These are phyloP conservation scores for Alauda arvensis DNA, from an alignment of 2,797 vertebrate genomes.

Conservation along the genomic window DNA sequence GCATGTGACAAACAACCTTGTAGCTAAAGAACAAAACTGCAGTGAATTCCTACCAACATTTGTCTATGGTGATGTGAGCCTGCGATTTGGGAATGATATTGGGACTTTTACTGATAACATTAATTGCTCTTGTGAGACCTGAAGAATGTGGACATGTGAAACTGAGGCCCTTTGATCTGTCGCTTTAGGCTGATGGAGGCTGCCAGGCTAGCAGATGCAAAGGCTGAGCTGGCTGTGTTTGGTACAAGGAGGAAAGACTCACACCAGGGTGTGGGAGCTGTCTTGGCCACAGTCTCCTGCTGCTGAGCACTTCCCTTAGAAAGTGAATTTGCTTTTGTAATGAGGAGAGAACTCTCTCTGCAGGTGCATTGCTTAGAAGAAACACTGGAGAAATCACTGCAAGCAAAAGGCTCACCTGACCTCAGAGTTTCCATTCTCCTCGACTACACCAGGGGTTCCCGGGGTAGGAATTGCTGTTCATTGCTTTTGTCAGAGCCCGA, in stretches of 20 bases:
- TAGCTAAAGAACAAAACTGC: not conserved
- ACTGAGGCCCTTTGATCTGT: not conserved
- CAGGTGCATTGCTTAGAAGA: conserved; percentile 93
- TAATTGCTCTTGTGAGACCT: not conserved
- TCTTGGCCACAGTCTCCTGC: not conserved
- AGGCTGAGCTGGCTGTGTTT: not conserved
- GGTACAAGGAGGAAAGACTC: not conserved
- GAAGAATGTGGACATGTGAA: not conserved
- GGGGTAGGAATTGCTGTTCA: conserved; percentile 69
- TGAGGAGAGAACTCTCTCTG: not conserved
- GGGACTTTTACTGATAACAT: not conserved
- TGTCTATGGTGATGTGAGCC: not conserved
- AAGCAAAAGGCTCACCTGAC: conserved; percentile 52
- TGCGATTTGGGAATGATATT: not conserved
- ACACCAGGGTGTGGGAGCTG: not conserved
- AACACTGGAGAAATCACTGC: conserved; percentile 79
- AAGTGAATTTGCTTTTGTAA: not conserved
- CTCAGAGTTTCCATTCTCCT: conserved; percentile 89
- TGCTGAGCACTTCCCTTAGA: not conserved
- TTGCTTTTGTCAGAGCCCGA: not conserved
- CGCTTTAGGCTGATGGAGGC: not conserved
- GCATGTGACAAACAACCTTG: not conserved
- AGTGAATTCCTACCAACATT: not conserved
- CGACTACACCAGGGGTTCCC: conserved; percentile 91
- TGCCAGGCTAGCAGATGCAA: not conserved